A percentile compares a stretch with the other conserved stretches of the same genome.
Conservation (phyloP, 2,113 vertebrate species). For the Tupaia chinensis region DNA sequence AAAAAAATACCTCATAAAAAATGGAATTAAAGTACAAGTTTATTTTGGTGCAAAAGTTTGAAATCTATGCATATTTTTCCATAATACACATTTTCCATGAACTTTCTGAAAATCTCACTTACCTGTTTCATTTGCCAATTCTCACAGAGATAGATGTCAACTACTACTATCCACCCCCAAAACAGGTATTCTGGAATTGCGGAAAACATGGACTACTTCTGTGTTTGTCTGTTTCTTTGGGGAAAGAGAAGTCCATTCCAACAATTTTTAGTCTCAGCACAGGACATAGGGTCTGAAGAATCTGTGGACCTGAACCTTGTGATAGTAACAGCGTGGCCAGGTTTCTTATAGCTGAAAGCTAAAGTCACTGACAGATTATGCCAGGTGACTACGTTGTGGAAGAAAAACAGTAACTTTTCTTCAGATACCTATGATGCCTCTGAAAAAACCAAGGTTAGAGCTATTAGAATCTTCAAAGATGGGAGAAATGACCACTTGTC, state of each 20-base stretch:
- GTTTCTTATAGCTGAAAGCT: not conserved
- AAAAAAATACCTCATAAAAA: no score
- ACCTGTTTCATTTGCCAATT: not conserved
- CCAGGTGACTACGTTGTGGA: not conserved
- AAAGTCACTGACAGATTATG: not conserved
- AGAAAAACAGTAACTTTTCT: not conserved
- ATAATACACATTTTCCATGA: no score
- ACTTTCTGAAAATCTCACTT: no score
- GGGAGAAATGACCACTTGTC: not conserved
- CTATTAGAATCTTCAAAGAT: not conserved
- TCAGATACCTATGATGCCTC: not conserved
- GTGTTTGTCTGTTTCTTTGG: not conserved
- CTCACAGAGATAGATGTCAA: not conserved
- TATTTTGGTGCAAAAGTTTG: no score
- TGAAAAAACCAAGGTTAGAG: not conserved
- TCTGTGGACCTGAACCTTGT: not conserved
- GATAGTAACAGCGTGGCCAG: not conserved
- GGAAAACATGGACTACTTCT: not conserved
- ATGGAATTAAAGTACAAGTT: no score
- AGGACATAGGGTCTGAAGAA: not conserved
- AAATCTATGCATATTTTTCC: no score
- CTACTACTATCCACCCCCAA: fast-evolving
- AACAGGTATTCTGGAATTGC: not conserved
- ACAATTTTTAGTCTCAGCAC: not conserved
- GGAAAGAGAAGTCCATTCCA: not conserved